Conservation (phyloP, 2,113 vertebrate genomes). For the Alouatta palliata region DNA sequence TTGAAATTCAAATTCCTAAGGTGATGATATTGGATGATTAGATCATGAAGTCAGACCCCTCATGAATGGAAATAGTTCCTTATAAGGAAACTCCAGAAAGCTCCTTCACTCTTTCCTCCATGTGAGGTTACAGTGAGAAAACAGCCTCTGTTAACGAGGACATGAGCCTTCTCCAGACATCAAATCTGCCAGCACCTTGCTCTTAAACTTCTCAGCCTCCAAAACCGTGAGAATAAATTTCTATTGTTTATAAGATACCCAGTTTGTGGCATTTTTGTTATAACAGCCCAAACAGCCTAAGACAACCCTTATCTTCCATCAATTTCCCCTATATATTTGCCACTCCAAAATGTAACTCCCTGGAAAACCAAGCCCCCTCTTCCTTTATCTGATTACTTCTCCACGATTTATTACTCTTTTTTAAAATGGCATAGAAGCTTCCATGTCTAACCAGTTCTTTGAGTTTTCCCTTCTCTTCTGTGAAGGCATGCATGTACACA, state of each 20-base stretch:
- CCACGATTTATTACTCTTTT: neutral
- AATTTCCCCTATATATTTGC: neutral
- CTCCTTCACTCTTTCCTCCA: neutral
- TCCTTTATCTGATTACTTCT: neutral
- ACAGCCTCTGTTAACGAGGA: neutral
- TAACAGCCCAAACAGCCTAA: neutral
- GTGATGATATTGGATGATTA: neutral
- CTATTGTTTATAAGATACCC: neutral
- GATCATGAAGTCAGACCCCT: neutral
- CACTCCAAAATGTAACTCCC: neutral
- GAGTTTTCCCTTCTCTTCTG: neutral
- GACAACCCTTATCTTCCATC: neutral
- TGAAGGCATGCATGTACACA: rapidly evolving
- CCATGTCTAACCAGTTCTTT: neutral
- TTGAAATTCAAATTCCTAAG: neutral
- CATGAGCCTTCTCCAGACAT: neutral
- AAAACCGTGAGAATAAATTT: neutral
- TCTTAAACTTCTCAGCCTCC: neutral
- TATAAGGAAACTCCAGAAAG: neutral
- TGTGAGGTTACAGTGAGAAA: neutral
- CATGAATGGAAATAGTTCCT: neutral
- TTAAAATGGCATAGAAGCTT: neutral
- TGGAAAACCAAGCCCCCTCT: neutral
- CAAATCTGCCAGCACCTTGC: neutral
- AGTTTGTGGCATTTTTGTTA: neutral